These are phyloP conservation scores for Synanthedon tipuliformis DNA, from an alignment of 2,888 invertebrate genomes.

Conservation along the genomic window DNA sequence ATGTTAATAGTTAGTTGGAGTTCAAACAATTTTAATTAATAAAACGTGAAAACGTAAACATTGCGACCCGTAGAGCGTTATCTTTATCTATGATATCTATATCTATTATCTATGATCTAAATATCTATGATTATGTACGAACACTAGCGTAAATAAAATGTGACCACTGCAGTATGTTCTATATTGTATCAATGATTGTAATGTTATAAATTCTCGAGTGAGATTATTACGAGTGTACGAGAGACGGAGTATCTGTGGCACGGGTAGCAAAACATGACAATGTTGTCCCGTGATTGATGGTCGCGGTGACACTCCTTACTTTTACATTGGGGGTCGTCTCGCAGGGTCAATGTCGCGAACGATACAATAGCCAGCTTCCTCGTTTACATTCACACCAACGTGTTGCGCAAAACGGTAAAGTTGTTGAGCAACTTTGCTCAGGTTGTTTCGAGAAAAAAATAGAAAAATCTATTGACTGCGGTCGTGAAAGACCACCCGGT, in stretches of 20 bases:
- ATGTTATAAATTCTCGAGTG: conserved; percentile 2
- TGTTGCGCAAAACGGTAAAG: not conserved
- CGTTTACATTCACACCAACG: not conserved
- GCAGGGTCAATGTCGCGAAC: conserved; percentile 53
- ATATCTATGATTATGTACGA: too few species aligned
- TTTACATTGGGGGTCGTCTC: conserved; percentile 34
- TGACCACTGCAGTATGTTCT: too few species aligned
- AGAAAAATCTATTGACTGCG: conserved; percentile 31
- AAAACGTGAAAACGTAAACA: too few species aligned
- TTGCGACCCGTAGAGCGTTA: too few species aligned
- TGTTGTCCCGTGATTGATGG: conserved; percentile 54
- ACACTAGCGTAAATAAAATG: too few species aligned
- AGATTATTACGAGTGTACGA: conserved; percentile 12
- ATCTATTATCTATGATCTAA: too few species aligned
- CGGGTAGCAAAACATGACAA: conserved; percentile 53
- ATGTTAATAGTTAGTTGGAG: too few species aligned
- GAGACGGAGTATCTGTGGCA: conserved; percentile 13
- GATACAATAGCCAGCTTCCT: not conserved
- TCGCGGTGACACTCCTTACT: conserved; percentile 55
- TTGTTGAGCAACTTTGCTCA: not conserved
- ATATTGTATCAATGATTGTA: too few species aligned
- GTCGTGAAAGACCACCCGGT: conserved; percentile 44
- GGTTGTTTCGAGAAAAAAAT: conserved; percentile 9
- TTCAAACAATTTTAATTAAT: too few species aligned
- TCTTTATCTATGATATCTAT: too few species aligned